These are phyloP conservation scores for Achlya flavicornis DNA, from an alignment of 2,888 invertebrate species.

Conservation along the genomic window DNA sequence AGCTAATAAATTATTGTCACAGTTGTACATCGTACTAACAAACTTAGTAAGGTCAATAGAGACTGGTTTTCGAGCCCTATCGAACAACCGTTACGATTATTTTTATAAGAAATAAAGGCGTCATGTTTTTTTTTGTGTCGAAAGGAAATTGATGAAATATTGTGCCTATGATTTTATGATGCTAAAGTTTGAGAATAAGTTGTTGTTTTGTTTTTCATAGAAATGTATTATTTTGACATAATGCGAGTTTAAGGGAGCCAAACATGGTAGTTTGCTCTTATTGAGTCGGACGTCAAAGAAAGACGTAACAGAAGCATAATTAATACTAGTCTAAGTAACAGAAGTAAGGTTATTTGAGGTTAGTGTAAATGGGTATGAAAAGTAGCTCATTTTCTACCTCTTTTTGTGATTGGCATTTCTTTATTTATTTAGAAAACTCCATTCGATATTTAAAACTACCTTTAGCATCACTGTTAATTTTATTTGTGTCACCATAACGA, in stretches of 20 bases:
- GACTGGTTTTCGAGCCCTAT: constrained; percentile 32
- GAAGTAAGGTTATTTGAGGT: no score
- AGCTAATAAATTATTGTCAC: constrained; percentile 4
- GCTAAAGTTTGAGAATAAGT: background rate
- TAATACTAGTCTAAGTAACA: no score
- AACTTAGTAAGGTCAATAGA: constrained; percentile 21
- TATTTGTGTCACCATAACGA: constrained; percentile 53
- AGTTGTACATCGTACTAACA: background rate
- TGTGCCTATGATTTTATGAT: constrained; percentile 9
- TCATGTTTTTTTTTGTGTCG: constrained; percentile 42
- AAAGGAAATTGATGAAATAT: constrained; percentile 33
- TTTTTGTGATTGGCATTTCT: background rate
- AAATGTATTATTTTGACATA: no score
- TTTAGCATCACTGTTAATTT: constrained; percentile 49
- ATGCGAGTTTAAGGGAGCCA: no score
- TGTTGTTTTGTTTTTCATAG: no score
- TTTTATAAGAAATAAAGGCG: constrained; percentile 38
- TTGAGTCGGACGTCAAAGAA: no score
- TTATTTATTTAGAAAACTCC: background rate
- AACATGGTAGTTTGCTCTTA: no score
- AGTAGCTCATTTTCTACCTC: background rate
- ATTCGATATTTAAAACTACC: constrained; percentile 17
- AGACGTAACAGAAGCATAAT: no score
- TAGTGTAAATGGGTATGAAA: no score
- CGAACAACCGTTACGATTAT: constrained; percentile 34